These are phyloP conservation scores for Orthosia incerta DNA, from an alignment of 2,888 invertebrate species.

Conservation along the genomic window DNA sequence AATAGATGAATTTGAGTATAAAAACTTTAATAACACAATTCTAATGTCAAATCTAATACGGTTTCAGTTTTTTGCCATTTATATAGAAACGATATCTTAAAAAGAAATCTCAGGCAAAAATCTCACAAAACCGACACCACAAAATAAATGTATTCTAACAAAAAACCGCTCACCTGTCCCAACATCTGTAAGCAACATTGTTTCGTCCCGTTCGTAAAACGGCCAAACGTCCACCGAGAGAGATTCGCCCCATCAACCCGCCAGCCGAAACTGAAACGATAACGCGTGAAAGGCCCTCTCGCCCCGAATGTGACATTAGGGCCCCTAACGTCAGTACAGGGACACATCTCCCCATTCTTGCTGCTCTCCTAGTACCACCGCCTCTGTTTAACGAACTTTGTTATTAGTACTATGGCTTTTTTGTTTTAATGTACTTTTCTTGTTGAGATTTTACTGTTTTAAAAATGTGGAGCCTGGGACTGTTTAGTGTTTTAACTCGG, in stretches of 20 bases:
- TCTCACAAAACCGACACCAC: not conserved
- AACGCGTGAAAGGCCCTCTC: slow-evolving; percentile 67
- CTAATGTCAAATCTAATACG: not conserved
- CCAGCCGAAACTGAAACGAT: slow-evolving; percentile 64
- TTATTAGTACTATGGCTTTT: slow-evolving; percentile 65
- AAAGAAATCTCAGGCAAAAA: slow-evolving; percentile 4
- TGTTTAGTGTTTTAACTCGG: slow-evolving; percentile 39
- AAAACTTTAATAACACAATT: not conserved
- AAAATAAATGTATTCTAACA: not conserved
- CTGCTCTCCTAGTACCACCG: slow-evolving; percentile 61
- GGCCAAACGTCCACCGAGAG: slow-evolving; percentile 61
- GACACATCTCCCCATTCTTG: slow-evolving; percentile 71
- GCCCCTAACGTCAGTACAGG: slow-evolving; percentile 67
- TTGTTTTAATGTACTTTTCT: slow-evolving; percentile 69
- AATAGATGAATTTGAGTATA: not conserved
- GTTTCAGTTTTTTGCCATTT: not conserved
- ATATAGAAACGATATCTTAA: not conserved
- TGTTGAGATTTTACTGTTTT: slow-evolving; percentile 63
- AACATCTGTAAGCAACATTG: slow-evolving; percentile 54
- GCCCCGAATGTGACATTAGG: slow-evolving; percentile 67
- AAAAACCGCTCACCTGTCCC: slow-evolving; percentile 33
- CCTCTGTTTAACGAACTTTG: slow-evolving; percentile 71
- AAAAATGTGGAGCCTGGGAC: slow-evolving; percentile 54
- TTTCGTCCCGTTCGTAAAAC: slow-evolving; percentile 57
- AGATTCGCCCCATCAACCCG: slow-evolving; percentile 64